These are phyloP conservation scores for Bubalus kerabau DNA, from an alignment of 2,113 vertebrate species.

Conservation along the genomic window DNA sequence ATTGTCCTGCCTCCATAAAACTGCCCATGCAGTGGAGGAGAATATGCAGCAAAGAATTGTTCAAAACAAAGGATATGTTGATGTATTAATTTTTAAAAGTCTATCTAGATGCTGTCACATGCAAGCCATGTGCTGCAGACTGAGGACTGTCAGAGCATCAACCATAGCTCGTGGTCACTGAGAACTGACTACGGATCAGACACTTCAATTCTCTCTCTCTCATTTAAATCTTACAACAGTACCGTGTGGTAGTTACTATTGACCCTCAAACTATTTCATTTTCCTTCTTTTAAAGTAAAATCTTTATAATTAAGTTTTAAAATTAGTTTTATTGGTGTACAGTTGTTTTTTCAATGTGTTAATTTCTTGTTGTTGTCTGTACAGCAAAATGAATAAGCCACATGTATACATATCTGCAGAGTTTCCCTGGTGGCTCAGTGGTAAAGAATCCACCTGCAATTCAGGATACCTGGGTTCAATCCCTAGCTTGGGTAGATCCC, in stretches of 20 bases:
- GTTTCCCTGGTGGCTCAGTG: not conserved
- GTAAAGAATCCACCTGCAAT: not conserved
- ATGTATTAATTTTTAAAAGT: not conserved
- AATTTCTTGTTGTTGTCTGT: not conserved
- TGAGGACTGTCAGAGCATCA: not conserved
- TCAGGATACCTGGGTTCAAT: fast-evolving
- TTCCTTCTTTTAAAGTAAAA: not conserved
- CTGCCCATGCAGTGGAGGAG: not conserved
- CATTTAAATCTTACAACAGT: not conserved
- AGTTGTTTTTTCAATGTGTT: not conserved
- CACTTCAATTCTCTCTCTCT: not conserved
- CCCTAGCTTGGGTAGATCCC: not conserved
- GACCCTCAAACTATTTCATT: not conserved
- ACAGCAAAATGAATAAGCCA: not conserved
- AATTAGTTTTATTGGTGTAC: not conserved
- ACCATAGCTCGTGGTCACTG: not conserved
- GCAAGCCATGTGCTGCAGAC: not conserved
- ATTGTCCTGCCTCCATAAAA: not conserved
- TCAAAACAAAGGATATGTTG: not conserved
- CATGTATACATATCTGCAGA: not conserved
- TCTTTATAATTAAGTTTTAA: not conserved
- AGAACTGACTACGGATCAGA: not conserved
- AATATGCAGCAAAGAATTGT: not conserved
- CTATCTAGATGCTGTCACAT: not conserved
- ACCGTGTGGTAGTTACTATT: not conserved